Conservation (phyloP, 2,797 vertebrate genomes). For the Hypotaenidia okinawae region DNA sequence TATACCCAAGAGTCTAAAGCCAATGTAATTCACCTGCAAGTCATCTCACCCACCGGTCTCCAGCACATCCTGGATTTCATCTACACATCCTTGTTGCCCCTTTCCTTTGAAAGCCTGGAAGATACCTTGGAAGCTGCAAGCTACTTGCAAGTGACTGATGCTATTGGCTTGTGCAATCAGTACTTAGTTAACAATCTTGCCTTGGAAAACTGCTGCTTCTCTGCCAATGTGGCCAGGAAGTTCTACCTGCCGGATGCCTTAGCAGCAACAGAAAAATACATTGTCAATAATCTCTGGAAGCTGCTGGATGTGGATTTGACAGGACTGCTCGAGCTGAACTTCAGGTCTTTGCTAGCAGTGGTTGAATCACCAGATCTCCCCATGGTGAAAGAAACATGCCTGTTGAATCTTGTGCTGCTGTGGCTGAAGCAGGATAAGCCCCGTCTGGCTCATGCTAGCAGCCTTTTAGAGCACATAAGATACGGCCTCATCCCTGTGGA, state of each 20-base stretch:
- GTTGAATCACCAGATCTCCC: constrained; percentile 85
- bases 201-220: constrained; percentile 86
- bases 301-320: constrained; percentile 75
- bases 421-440: constrained; percentile 87
- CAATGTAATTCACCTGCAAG: constrained; percentile 82
- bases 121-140: constrained; percentile 88
- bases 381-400: constrained; percentile 79
- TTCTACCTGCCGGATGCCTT: constrained; percentile 82
- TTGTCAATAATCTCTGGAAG: constrained; percentile 80
- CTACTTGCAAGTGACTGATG: constrained; percentile 91
- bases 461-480: constrained; percentile 86
- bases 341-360: constrained; percentile 81
- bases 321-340: constrained; percentile 84
- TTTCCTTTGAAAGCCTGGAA: constrained; percentile 86
- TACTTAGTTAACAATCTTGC: constrained; percentile 86
- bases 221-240: constrained; percentile 87
- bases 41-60: constrained; percentile 84
- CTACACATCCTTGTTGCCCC: constrained; percentile 91
- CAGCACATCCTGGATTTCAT: constrained; percentile 92
- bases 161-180: constrained; percentile 86
- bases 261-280: constrained; percentile 80
- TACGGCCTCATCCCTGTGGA: constrained; percentile 82
- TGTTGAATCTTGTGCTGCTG: constrained; percentile 84
- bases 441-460: constrained; percentile 79
- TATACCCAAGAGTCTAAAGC: constrained; percentile 86